Base-by-base conservation (phyloP, 2,888 invertebrate species). In the Dryadula phaetusa region DNA sequence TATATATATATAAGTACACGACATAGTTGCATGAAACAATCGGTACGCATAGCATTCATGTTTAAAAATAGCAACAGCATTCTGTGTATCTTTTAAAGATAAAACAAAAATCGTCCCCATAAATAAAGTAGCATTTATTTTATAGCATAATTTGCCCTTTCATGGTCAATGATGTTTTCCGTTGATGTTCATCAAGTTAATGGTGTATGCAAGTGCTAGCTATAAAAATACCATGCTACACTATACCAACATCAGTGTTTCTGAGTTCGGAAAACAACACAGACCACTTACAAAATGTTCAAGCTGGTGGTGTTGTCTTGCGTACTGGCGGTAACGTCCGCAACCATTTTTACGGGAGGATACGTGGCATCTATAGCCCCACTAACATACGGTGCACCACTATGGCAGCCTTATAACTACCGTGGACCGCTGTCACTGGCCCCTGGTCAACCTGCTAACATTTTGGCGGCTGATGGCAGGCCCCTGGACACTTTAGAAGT, bases 231-330 rank as follows among this genome's bases (percentile, higher is more conserved):
- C 77, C 78, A 75, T 77, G 72, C 74, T 71, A 82, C 90, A 90
- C 90, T 87, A 80, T 88, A 44, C 16, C 66, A 70, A 80, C 79
- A 91, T 90, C 89, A 90, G 89, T 90, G 79, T 84, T 82, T 76
- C 73, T 77, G 73, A 79, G 74, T 75, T 60, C 75, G 80, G 76
- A 78, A 75, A 79, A 63, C 84, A 87, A 88, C 88, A 91, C 91
- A 92, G 90, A 89, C 90, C 89, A 84, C 80, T 81, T 72, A 77
- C 84, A 89, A 78, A 75, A 93, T 93, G 93, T 82, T 92, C 84
- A 92, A 92, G 81, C 84, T 93, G 93, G 93, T 94, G 92, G 94
- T 94, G 85, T 94, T 95, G 90, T 94, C 93, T 80, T 94, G 94
- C 87, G 81, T 95, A 77, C 75, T 95, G 84, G 94, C 94, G 74